These are phyloP conservation scores for Rhinatrema bivittatum DNA, from an alignment of 2,797 vertebrate genomes.

Conservation along the genomic window DNA sequence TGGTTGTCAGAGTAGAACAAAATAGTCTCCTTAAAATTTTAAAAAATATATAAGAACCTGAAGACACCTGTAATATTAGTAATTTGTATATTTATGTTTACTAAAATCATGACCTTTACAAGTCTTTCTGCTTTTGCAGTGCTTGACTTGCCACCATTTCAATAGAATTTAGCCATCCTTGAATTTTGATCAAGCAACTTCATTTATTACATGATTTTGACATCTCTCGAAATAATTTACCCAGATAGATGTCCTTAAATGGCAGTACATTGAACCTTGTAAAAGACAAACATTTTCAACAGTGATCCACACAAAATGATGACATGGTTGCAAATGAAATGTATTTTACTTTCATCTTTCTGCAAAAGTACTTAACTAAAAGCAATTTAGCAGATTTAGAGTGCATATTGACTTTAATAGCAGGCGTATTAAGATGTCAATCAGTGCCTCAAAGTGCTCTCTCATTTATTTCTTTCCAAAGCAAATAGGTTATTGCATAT, in stretches of 20 bases:
- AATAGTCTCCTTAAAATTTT: too few species aligned
- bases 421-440: conserved; percentile 15
- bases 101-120: too few species aligned
- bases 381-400: conserved; percentile 19
- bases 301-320: conserved; percentile 30
- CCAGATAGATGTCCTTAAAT: conserved; percentile 2
- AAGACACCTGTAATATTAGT: not conserved
- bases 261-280: conserved; percentile 10
- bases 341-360: conserved; percentile 24
- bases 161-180: too few species aligned
- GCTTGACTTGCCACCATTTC: too few species aligned
- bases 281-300: conserved; percentile 20
- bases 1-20: too few species aligned
- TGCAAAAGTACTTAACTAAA: conserved; percentile 7
- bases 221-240: too few species aligned
- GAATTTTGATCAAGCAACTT: too few species aligned
- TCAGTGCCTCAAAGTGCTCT: conserved; percentile 7
- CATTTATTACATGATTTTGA: too few species aligned
- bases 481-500: conserved; percentile 8
- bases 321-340: conserved; percentile 20
- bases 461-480: conserved; percentile 17
- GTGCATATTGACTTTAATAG: conserved; percentile 9
- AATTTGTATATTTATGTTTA: too few species aligned
- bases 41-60: conserved; percentile 4
- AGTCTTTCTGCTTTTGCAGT: too few species aligned